phyloP scores from a whole-genome alignment of 2,113 vertebrate genomes.

The Eubucco bourcierii region DNA sequence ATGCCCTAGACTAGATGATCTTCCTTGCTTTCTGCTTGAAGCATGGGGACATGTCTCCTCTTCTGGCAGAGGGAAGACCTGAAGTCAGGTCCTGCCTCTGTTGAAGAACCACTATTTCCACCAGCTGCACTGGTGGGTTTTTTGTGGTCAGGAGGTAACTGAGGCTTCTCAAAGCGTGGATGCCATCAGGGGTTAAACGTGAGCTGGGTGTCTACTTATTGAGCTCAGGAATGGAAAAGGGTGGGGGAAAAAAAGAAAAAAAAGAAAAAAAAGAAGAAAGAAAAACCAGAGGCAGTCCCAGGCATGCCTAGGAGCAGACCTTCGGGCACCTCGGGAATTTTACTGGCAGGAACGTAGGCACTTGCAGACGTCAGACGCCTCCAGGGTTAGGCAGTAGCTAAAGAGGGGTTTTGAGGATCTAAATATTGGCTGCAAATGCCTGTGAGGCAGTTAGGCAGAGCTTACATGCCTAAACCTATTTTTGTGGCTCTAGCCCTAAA shows the following conservation, averaged over 20 bases:
- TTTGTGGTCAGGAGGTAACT: neutral
- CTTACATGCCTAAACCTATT: slow-evolving; percentile 65
- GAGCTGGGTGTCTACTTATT: neutral
- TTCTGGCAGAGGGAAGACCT: neutral
- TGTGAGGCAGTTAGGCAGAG: slow-evolving; percentile 51
- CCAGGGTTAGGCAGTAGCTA: slow-evolving; percentile 67
- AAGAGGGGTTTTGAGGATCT: slow-evolving; percentile 58
- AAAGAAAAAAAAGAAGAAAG: neutral
- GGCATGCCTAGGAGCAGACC: slow-evolving; percentile 63
- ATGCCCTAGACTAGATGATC: neutral
- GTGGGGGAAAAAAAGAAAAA: neutral
- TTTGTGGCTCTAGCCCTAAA: slow-evolving; percentile 66
- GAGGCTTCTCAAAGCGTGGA: neutral
- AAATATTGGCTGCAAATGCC: slow-evolving; percentile 55
- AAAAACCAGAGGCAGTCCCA: slow-evolving; percentile 12
- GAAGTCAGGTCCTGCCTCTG: neutral
- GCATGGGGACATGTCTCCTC: neutral
- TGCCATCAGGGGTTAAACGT: slow-evolving; percentile 11
- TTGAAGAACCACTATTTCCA: neutral
- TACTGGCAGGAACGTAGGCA: slow-evolving; percentile 32
- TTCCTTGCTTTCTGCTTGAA: neutral
- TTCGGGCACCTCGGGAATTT: slow-evolving; percentile 63
- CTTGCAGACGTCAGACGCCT: slow-evolving; percentile 67
- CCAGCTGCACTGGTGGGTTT: neutral
- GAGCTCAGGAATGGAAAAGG: neutral